Conservation (phyloP, 1,140 invertebrate genomes). For the Aphelenchoides besseyi region DNA sequence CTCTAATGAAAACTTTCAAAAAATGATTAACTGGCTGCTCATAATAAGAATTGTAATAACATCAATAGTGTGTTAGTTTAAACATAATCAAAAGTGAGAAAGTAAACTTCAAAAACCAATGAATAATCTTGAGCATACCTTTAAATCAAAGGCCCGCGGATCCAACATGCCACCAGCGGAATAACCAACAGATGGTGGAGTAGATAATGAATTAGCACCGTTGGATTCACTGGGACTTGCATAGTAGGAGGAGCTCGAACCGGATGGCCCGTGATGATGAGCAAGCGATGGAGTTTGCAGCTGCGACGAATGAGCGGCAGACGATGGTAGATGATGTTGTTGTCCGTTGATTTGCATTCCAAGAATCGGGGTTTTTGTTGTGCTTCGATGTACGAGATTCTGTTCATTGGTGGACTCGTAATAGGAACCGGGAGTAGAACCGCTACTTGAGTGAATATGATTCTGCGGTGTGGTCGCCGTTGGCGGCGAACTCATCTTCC, state of each 20-base stretch:
- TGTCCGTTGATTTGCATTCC: background rate
- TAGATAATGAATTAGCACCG: background rate
- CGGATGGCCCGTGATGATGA: background rate
- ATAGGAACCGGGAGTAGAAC: background rate
- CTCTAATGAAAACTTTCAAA: no score
- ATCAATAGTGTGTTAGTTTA: no score
- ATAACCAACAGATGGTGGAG: background rate
- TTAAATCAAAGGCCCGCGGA: background rate
- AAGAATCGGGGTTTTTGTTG: background rate
- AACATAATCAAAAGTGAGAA: background rate
- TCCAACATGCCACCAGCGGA: no score
- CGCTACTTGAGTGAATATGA: background rate
- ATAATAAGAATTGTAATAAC: no score
- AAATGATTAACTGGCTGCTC: no score
- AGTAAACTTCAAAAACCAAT: background rate
- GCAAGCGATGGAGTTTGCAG: background rate
- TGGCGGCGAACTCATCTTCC: background rate
- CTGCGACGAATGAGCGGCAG: background rate
- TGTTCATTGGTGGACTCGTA: background rate
- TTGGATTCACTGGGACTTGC: background rate
- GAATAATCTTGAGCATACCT: no score
- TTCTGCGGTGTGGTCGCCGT: background rate
- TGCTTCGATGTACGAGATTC: background rate
- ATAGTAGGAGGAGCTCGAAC: slow-evolving; percentile 1
- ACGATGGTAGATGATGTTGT: background rate